Evolutionary conservation across 1,140 invertebrate species (phyloP).

Genomic region (Trichonephila clavata): DNA sequence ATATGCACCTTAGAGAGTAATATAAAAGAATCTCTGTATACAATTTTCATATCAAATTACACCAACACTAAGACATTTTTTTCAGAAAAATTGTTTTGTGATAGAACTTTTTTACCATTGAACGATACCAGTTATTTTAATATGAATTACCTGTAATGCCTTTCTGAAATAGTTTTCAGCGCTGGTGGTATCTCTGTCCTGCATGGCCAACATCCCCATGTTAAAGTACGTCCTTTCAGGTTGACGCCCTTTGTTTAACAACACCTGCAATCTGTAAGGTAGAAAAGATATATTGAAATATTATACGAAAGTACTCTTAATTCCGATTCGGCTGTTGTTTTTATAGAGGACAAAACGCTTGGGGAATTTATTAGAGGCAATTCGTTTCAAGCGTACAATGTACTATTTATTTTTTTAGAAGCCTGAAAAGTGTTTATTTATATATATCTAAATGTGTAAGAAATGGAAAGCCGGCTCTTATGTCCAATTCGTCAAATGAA

Average conservation of each 20-base stretch:
- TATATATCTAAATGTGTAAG: no score
- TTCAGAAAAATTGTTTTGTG: no score
- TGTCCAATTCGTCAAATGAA: no score
- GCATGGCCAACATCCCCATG: conserved; percentile 97
- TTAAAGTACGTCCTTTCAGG: conserved; percentile 97
- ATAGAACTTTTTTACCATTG: no score
- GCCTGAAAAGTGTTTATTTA: no score
- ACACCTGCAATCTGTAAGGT: conserved; percentile 85
- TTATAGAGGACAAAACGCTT: neutral
- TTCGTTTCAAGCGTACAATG: no score
- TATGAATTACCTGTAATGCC: conserved; percentile 85
- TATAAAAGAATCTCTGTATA: no score
- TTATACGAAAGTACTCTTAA: neutral
- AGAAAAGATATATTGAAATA: neutral
- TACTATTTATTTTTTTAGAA: no score
- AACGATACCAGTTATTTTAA: neutral
- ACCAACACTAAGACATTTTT: no score
- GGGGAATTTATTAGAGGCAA: neutral
- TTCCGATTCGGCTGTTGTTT: neutral
- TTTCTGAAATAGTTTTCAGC: conserved; percentile 94
- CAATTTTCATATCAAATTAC: no score
- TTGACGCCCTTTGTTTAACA: conserved; percentile 86
- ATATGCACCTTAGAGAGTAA: no score
- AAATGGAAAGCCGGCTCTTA: no score
- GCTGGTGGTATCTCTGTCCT: conserved; percentile 91